Conservation (phyloP, 2,113 vertebrate genomes). For the Andinoacara biseriatus region DNA sequence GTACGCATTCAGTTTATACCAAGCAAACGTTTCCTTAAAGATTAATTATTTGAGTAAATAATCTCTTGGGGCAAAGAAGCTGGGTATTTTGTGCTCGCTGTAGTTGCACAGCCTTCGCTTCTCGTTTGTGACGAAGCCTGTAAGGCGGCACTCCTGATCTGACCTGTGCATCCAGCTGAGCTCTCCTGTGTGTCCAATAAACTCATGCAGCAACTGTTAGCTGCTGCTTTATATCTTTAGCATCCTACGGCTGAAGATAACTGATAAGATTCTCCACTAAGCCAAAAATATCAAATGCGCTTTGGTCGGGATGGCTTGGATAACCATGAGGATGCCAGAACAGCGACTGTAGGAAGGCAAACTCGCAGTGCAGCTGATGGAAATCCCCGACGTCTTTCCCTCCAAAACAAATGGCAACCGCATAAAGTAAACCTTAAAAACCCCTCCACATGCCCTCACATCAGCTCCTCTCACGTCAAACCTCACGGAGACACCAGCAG, state of each 20-base stretch:
- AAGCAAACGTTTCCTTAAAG: not conserved
- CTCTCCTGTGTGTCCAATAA: not conserved
- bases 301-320: not conserved
- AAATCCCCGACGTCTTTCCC: not conserved
- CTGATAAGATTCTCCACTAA: not conserved
- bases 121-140: not conserved
- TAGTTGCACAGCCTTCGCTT: not conserved
- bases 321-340: not conserved
- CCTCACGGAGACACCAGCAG: not conserved
- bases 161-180: not conserved
- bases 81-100: too few species aligned
- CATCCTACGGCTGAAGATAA: not conserved
- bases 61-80: too few species aligned
- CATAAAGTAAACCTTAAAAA: not conserved
- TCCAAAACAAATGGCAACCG: not conserved
- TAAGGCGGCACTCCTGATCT: not conserved
- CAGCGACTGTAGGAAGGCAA: not conserved
- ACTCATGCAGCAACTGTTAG: conserved; percentile 2
- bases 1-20: too few species aligned
- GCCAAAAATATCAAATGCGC: not conserved
- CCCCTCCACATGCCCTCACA: not conserved
- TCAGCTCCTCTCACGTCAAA: not conserved
- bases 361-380: not conserved
- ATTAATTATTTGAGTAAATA: not conserved
- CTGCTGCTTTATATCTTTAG: not conserved